Evolutionary conservation across 2,113 vertebrate species (phyloP).

Genomic region (Ceuthmochares aereus): DNA sequence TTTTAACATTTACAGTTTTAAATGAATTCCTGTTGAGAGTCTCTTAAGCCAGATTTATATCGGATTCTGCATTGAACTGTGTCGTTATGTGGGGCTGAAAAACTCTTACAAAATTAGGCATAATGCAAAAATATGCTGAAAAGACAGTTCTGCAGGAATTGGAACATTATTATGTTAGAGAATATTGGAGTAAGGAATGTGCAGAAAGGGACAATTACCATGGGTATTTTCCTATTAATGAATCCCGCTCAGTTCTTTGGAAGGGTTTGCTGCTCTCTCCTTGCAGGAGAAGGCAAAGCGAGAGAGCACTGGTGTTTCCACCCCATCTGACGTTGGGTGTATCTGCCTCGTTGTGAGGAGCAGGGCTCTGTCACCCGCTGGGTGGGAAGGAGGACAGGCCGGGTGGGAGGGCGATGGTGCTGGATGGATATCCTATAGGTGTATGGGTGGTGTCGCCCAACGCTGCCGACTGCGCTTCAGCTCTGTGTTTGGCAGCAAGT

Average conservation of each 20-base stretch:
- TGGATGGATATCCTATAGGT: too few species aligned
- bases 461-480: rapidly evolving
- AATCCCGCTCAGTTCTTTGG: constrained; percentile 50
- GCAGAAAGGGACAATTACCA: constrained; percentile 74
- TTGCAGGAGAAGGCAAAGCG: constrained; percentile 28
- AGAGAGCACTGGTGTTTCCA: constrained; percentile 5
- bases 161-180: constrained; percentile 72
- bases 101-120: constrained; percentile 80
- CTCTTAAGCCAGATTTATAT: constrained; percentile 88
- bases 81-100: constrained; percentile 79
- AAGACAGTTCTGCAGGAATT: constrained; percentile 79
- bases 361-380: neutral
- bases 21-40: constrained; percentile 86
- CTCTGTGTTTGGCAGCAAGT: rapidly evolving
- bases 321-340: neutral
- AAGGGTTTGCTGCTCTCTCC: constrained; percentile 60
- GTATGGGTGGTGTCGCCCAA: rapidly evolving
- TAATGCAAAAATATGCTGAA: constrained; percentile 84
- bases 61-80: constrained; percentile 83
- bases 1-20: constrained; percentile 85
- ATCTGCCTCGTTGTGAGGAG: neutral
- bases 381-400: rapidly evolving
- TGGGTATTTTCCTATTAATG: constrained; percentile 74
- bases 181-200: constrained; percentile 69
- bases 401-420: rapidly evolving